Conservation (phyloP, 1,140 invertebrate species). For the Prorops nasuta region DNA sequence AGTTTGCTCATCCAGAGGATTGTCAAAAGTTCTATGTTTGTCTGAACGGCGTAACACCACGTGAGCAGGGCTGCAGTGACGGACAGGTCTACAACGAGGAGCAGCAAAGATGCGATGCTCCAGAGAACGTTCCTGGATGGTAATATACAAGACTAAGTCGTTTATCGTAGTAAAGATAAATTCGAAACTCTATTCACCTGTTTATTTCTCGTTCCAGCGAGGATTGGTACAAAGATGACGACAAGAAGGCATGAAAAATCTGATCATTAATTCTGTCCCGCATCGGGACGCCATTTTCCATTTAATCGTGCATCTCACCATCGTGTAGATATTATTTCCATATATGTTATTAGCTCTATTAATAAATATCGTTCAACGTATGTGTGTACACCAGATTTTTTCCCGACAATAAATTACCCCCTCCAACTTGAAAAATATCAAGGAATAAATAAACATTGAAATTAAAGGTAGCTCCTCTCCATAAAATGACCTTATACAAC, state of each 20-base stretch:
- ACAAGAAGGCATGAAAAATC: conserved; percentile 39
- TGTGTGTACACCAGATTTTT: too few relatives aligned
- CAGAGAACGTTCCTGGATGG: conserved; percentile 87
- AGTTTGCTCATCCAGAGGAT: conserved; percentile 80
- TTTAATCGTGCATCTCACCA: neutral
- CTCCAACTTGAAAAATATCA: too few relatives aligned
- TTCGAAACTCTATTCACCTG: neutral
- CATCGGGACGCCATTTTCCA: conserved; percentile 44
- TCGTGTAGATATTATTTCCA: neutral
- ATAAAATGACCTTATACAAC: too few relatives aligned
- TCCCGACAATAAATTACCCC: too few relatives aligned
- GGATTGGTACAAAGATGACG: conserved; percentile 82
- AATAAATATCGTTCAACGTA: too few relatives aligned
- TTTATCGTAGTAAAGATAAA: neutral
- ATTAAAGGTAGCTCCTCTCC: too few relatives aligned
- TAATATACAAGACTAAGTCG: conserved; percentile 36
- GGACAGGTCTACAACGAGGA: conserved; percentile 87
- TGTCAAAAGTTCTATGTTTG: conserved; percentile 90
- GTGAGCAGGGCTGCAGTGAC: conserved; percentile 79
- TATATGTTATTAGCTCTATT: neutral
- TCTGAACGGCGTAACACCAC: conserved; percentile 79
- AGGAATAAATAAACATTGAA: too few relatives aligned
- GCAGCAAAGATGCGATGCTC: conserved; percentile 76
- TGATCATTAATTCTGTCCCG: conserved; percentile 47
- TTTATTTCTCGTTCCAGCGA: conserved; percentile 62